These are phyloP conservation scores for Tenthredo scrophulariae DNA, from an alignment of 2,888 invertebrate species.

Conservation along the genomic window DNA sequence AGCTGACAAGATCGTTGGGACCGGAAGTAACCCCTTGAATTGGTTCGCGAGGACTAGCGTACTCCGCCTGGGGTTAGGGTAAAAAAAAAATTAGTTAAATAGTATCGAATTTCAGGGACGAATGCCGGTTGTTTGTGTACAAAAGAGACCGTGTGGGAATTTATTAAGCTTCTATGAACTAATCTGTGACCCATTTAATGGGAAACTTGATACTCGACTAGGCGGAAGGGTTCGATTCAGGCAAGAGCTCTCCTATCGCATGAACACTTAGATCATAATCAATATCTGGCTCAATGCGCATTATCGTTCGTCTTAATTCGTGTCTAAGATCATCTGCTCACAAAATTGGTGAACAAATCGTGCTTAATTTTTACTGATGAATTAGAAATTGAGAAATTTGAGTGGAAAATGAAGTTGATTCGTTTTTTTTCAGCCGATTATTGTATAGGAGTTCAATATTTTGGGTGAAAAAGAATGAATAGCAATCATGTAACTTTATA, in stretches of 20 bases:
- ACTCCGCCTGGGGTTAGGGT: slow-evolving; percentile 37
- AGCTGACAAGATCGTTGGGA: slow-evolving; percentile 47
- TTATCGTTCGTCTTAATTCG: neutral
- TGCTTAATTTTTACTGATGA: neutral
- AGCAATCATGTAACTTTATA: neutral
- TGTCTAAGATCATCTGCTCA: neutral
- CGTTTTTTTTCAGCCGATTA: too few species aligned
- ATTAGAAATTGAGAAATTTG: neutral
- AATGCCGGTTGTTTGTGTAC: slow-evolving; percentile 47
- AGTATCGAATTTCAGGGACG: slow-evolving; percentile 49
- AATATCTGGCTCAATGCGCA: neutral
- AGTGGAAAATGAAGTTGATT: neutral
- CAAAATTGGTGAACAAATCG: neutral
- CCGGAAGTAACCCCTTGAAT: slow-evolving; percentile 52
- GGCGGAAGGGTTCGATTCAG: slow-evolving; percentile 42
- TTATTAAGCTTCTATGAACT: slow-evolving; percentile 41
- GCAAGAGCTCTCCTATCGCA: neutral
- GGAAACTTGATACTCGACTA: slow-evolving; percentile 40
- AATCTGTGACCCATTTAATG: slow-evolving; percentile 49
- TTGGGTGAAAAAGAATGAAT: neutral
- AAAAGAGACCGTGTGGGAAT: slow-evolving; percentile 45
- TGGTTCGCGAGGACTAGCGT: slow-evolving; percentile 32
- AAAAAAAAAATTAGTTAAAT: slow-evolving; percentile 40
- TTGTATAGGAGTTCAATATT: neutral
- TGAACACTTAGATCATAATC: slow-evolving; percentile 13